phyloP scores from a whole-genome alignment of 2,113 vertebrate species.

The Taurulus bubalis region DNA sequence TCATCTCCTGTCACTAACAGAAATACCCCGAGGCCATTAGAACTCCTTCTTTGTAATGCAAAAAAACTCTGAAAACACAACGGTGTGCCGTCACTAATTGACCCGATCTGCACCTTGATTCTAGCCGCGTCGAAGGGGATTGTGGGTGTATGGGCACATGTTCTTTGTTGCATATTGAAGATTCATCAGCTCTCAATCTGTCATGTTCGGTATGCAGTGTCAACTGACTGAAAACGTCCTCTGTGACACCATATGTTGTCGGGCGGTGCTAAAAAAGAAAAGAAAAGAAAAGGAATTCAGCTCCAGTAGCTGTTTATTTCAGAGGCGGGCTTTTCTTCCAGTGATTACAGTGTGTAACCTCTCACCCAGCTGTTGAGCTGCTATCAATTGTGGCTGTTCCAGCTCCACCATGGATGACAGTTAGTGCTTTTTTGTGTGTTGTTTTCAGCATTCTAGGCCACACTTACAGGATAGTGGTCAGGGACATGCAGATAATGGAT shows the following conservation, averaged over 20 bases:
- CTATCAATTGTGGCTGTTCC: slow-evolving; percentile 66
- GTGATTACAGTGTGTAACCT: slow-evolving; percentile 67
- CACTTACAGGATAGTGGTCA: slow-evolving; percentile 55
- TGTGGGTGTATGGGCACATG: too few species aligned
- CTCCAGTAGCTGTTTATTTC: slow-evolving; percentile 63
- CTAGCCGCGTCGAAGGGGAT: too few species aligned
- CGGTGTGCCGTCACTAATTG: slow-evolving; percentile 28
- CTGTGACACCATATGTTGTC: slow-evolving; percentile 38
- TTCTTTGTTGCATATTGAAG: slow-evolving; percentile 14
- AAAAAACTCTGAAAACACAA: slow-evolving; percentile 15
- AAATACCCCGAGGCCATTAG: slow-evolving; percentile 51
- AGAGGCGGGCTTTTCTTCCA: slow-evolving; percentile 54
- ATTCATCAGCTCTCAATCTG: slow-evolving; percentile 35
- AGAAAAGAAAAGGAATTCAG: not conserved
- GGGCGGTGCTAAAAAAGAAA: slow-evolving; percentile 35
- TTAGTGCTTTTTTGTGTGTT: slow-evolving; percentile 58
- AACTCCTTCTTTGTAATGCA: slow-evolving; percentile 25
- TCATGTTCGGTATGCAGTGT: not conserved
- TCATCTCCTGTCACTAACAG: slow-evolving; percentile 52
- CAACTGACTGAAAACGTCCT: slow-evolving; percentile 20
- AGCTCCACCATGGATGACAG: slow-evolving; percentile 46
- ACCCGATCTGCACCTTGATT: slow-evolving; percentile 14
- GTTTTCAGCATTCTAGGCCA: slow-evolving; percentile 47
- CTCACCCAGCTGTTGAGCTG: slow-evolving; percentile 59
- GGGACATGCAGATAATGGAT: slow-evolving; percentile 64